Conservation (phyloP, 92 coral and sea anemone genomes). For the Hydrozoanthus gracilis region DNA sequence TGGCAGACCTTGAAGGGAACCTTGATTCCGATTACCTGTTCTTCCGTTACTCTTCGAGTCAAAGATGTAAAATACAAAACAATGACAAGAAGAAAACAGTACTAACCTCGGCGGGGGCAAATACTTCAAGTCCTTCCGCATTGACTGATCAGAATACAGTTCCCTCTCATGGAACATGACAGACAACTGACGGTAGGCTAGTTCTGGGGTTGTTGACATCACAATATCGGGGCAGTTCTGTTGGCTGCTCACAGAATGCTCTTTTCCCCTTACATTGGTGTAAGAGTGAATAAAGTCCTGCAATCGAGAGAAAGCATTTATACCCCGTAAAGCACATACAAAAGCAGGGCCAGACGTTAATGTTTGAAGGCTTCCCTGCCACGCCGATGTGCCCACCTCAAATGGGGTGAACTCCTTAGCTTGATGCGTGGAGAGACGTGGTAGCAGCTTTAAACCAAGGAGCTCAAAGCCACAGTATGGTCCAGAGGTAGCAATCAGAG, state of each 20-base stretch:
- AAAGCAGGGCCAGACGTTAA: conserved; percentile 82
- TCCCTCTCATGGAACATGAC: conserved; percentile 91
- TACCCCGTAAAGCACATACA: conserved; percentile 84
- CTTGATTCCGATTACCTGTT: too few relatives aligned
- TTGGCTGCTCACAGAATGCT: conserved; percentile 45
- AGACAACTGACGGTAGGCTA: conserved; percentile 92
- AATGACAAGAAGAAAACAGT: not conserved
- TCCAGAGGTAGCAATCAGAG: not conserved
- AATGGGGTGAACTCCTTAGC: conserved; percentile 93
- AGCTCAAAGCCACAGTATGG: conserved; percentile 82
- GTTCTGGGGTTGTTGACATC: conserved; percentile 90
- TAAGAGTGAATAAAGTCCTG: conserved; percentile 68
- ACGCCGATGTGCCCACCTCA: conserved; percentile 80
- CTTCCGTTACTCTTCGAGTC: too few relatives aligned
- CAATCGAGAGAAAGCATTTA: conserved; percentile 78
- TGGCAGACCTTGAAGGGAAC: too few relatives aligned
- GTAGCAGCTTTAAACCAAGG: conserved; percentile 83
- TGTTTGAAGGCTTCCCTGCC: conserved; percentile 85
- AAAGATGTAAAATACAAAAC: not conserved
- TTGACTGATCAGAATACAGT: conserved; percentile 81
- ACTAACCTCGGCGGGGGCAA: conserved; percentile 77
- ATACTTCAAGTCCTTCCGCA: conserved; percentile 68
- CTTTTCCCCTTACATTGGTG: conserved; percentile 9
- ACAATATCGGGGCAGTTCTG: conserved; percentile 70
- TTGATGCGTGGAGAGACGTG: conserved; percentile 83